Base-by-base conservation (phyloP, 2,113 vertebrate genomes). In the Neogobius melanostomus region DNA sequence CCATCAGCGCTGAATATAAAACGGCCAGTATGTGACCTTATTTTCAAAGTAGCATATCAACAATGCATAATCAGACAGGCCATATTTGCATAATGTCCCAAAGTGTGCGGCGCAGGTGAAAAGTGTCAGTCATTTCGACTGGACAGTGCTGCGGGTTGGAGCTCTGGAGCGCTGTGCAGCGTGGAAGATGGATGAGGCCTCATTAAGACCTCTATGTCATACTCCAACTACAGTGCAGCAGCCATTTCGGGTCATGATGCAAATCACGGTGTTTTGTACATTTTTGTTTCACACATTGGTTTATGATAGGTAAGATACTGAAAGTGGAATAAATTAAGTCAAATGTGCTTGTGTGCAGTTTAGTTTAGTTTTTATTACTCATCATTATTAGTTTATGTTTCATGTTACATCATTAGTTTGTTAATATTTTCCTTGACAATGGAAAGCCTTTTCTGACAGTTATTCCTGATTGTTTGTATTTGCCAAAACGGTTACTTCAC, bases 81-180 rank as follows among this genome's bases (percentile, higher is more conserved):
- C 11, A 66, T 45, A 91, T 91, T 91, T 86, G 83, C 90, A 90
- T 91, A 89, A 91, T 89, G 83, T 91, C 87, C 83, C 79, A 79
- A 53, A 80, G 78, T 76, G 64, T 69, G 64, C 69, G 64, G 69
- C 74, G 60, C 87, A 86, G 77, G 80, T 88, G 85, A 89, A n/a
- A 82, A 79, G 76, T 74, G 77, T 60, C 72, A 75, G 76, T 82
- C 78, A 75, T 89, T 88, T 88, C 69, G 85, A 89, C 86, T 75
- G 75, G 85, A 87, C 76, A 72, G 65, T 66, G 74, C 51, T 66
- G 70, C 81, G 72, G 82, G 80, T 82, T 63, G 59, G 36, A 43
- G 59, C 72, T 79, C 83, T 78, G 43, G 78, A 85, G 50, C 50
- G 73, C 73, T 66, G 71, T 64, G 75, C 53, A 64, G 77, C 49